Evolutionary conservation across 2,113 vertebrate genomes (phyloP), one percentile per base, ranked within the genome.

Genomic region (Lepus americanus): DNA sequence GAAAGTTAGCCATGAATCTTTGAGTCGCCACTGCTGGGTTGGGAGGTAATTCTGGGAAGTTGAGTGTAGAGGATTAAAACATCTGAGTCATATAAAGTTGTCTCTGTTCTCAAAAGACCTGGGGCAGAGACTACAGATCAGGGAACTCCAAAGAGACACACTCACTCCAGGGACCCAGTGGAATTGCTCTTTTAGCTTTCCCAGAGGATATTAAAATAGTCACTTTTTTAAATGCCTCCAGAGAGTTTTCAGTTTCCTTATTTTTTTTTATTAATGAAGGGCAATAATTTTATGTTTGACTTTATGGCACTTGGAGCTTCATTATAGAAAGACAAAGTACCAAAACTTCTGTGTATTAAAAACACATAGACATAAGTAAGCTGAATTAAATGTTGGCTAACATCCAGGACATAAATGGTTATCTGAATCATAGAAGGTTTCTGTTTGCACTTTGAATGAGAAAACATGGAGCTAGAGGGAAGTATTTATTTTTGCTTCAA

Each of bases 171-270:
- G 73, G 29, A 8, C 85, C 74, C 69, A 8, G 10, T 2, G 27
- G 90, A 90, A 67, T 9, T 61, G 5, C 25, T 66, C 87, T 81
- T 89, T 82, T 66, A 87, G 70, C 51, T 93, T 84, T 69, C 87
- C 69, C 51, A 44, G 31, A 39, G 31, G 59, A 70, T 36, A 88
- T 4, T 66, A 74, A 90, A 90, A 80, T 85, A 76, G 3, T 73
- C 77, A 1, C 90, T 23, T 73, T 5, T 94, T 95, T 90, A 61
- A 67, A 93, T 83, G 55, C 36, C 33, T 31, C 29, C n/a, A 5
- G 1, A 1, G 69, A 59, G 13, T 66, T 49, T 82, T 72, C 33
- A 73, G 64, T 63, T 82, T 39, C 3, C 87, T 74, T 13, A 19
- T 51, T 33, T 59, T 17, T 89, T 80, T 19, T 87, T 85, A 22